Conservation (phyloP, 2,888 invertebrate species). For the Acleris laterana region DNA sequence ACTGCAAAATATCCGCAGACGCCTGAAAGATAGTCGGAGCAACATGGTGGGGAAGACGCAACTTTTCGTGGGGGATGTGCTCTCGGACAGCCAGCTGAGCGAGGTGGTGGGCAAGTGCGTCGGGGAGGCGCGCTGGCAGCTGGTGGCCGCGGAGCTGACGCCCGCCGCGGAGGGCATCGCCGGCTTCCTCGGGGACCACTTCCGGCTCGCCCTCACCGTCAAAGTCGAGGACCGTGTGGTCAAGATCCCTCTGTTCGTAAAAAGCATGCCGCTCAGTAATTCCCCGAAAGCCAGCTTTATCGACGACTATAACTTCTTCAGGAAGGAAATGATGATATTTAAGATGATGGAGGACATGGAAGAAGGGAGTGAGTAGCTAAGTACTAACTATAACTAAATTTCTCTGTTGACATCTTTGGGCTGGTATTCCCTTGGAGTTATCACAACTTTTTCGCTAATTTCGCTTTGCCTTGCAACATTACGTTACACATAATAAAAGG, state of each 20-base stretch:
- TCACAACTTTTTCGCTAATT: too few relatives aligned
- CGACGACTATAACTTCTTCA: conserved; percentile 53
- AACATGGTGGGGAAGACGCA: conserved; percentile 1
- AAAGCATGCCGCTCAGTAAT: conserved; percentile 60
- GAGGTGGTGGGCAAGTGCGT: conserved; percentile 48
- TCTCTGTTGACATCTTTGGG: too few relatives aligned
- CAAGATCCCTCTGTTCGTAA: conserved; percentile 62
- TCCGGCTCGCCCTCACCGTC: conserved; percentile 53
- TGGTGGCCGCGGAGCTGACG: conserved; percentile 47
- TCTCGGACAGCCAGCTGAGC: conserved; percentile 54
- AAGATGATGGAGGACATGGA: conserved; percentile 58
- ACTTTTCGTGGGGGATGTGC: conserved; percentile 45
- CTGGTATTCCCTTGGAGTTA: too few relatives aligned
- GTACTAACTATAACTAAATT: too few relatives aligned
- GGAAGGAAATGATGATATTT: conserved; percentile 63
- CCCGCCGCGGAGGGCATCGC: conserved; percentile 60
- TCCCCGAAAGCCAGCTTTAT: conserved; percentile 66
- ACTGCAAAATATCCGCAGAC: background rate
- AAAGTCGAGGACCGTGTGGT: conserved; percentile 41
- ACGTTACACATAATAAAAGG: too few relatives aligned
- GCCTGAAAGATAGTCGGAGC: background rate
- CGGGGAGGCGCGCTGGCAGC: conserved; percentile 42
- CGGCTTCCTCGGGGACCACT: conserved; percentile 71
- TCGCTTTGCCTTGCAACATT: too few relatives aligned
- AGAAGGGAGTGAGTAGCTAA: background rate